These are phyloP conservation scores for Hydrozoanthus gracilis DNA, from an alignment of 92 coral and sea anemone species.

Conservation along the genomic window DNA sequence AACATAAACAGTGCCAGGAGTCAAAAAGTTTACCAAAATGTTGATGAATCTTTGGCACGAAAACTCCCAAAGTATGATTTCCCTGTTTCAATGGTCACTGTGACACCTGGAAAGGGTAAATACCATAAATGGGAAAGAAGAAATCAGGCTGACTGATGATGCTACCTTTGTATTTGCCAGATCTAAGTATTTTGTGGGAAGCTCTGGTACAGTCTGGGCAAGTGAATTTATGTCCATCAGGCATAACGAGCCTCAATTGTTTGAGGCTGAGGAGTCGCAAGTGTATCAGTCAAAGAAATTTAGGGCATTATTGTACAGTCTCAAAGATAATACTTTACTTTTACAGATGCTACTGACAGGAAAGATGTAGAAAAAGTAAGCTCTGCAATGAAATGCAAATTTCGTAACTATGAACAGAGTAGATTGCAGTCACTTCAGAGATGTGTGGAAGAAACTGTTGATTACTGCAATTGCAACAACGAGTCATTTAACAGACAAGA, in stretches of 20 bases:
- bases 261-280: slow-evolving; percentile 27
- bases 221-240: slow-evolving; percentile 43
- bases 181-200: slow-evolving; percentile 21
- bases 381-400: neutral
- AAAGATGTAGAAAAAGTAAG: neutral
- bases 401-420: neutral
- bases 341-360: slow-evolving; percentile 9
- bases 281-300: slow-evolving; percentile 22
- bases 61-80: slow-evolving; percentile 48
- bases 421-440: slow-evolving; percentile 1
- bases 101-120: slow-evolving; percentile 8
- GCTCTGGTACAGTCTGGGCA: slow-evolving; percentile 35
- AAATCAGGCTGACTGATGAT: neutral
- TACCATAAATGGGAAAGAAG: neutral
- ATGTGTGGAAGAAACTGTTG: slow-evolving; percentile 4
- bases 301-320: neutral
- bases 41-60: slow-evolving; percentile 20
- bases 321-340: slow-evolving; percentile 15
- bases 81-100: slow-evolving; percentile 11
- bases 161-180: slow-evolving; percentile 5
- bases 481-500: neutral
- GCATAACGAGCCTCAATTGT: slow-evolving; percentile 39
- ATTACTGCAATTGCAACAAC: slow-evolving; percentile 1
- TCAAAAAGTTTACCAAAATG: slow-evolving; percentile 40
- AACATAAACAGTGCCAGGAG: slow-evolving; percentile 8